A percentile compares a stretch with the other conserved stretches of the same genome.
Conservation (phyloP, 2,797 vertebrate genomes). For the Cyprinella venusta region DNA sequence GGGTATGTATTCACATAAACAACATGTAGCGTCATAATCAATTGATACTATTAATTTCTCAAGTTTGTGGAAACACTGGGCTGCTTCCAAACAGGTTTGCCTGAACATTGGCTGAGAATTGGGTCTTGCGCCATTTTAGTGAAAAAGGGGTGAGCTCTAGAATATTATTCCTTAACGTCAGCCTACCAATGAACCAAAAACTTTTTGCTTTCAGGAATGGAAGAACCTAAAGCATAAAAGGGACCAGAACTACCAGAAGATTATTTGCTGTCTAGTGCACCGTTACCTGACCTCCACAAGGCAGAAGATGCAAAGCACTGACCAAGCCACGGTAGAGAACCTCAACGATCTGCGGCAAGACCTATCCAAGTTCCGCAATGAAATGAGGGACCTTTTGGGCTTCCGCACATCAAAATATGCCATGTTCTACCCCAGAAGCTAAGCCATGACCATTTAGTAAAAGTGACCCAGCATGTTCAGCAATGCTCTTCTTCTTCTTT, state of each 20-base stretch:
- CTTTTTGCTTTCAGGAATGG: slow-evolving; percentile 85
- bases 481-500: slow-evolving; percentile 51
- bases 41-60: not conserved
- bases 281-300: slow-evolving; percentile 96
- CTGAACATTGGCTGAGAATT: not conserved
- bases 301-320: slow-evolving; percentile 97
- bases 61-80: not conserved
- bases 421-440: slow-evolving; percentile 98
- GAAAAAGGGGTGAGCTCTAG: not conserved
- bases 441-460: slow-evolving; percentile 58
- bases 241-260: slow-evolving; percentile 97
- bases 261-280: slow-evolving; percentile 98
- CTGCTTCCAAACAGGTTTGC: not conserved
- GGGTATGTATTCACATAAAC: not conserved
- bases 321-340: slow-evolving; percentile 97
- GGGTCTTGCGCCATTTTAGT: not conserved
- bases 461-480: slow-evolving; percentile 72
- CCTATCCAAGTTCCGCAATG: slow-evolving; percentile 96
- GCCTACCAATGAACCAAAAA: not conserved
- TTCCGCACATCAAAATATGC: slow-evolving; percentile 99
- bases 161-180: not conserved
- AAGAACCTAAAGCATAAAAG: slow-evolving; percentile 94
- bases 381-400: slow-evolving; percentile 96
- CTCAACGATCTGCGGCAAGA: slow-evolving; percentile 96
- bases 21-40: not conserved